Evolutionary conservation across 1,140 invertebrate genomes (phyloP).

Genomic region (Drosophila trapezifrons): DNA sequence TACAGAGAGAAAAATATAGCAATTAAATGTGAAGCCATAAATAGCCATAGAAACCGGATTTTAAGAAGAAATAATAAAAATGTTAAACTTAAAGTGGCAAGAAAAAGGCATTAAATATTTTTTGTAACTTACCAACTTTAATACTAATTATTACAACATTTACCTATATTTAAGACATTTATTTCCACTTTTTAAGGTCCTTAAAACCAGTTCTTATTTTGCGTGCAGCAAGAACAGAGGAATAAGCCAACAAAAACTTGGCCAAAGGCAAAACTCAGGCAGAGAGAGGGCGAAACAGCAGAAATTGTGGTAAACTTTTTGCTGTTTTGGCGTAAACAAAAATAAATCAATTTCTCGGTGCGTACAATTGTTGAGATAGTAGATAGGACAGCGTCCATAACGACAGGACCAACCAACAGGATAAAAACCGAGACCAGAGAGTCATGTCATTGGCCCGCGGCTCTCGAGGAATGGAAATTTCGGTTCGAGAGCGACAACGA

Average conservation of each 20-base stretch:
- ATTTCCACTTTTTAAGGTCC: fast-evolving
- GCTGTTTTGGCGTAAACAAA: conserved; percentile 68
- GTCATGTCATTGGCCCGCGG: conserved; percentile 61
- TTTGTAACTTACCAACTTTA: too few relatives aligned
- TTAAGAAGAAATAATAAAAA: too few relatives aligned
- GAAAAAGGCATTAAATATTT: too few relatives aligned
- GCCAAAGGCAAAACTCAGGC: conserved; percentile 20
- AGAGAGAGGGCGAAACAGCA: not conserved
- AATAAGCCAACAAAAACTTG: conserved; percentile 39
- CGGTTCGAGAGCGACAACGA: conserved; percentile 17
- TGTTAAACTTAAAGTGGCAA: too few relatives aligned
- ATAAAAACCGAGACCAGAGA: conserved; percentile 30
- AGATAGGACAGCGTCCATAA: conserved; percentile 59
- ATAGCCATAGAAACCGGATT: too few relatives aligned
- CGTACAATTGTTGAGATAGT: conserved; percentile 38
- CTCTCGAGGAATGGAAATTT: conserved; percentile 37
- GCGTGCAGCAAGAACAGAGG: conserved; percentile 14
- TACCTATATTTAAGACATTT: too few relatives aligned
- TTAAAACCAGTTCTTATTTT: not conserved
- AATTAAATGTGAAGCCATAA: not conserved
- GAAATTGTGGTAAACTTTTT: conserved; percentile 55
- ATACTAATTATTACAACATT: too few relatives aligned
- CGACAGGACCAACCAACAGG: conserved; percentile 54
- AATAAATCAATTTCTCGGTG: conserved; percentile 81
- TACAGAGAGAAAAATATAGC: conserved; percentile 7